These are phyloP conservation scores for Bolborhynchus lineola DNA, from an alignment of 2,113 vertebrate genomes.

Conservation along the genomic window DNA sequence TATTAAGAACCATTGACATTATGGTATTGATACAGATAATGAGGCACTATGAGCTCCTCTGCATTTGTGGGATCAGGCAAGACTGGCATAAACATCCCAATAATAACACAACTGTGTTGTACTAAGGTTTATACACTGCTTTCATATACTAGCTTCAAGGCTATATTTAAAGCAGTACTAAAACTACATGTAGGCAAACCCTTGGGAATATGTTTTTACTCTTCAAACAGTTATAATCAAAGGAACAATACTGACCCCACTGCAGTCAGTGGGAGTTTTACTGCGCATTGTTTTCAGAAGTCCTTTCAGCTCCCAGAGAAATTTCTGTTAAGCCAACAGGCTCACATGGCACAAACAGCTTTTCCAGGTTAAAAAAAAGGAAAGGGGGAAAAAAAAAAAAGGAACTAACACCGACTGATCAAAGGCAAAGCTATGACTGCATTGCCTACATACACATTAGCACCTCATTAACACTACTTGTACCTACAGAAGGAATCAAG, in stretches of 20 bases:
- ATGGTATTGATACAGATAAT: not conserved
- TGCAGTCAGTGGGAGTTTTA: conserved; percentile 18
- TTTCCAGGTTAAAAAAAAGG: not conserved
- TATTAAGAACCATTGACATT: not conserved
- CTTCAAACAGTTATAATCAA: conserved; percentile 51
- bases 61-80: not conserved
- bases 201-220: conserved; percentile 16
- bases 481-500: not conserved
- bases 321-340: conserved; percentile 41
- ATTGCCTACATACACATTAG: not conserved
- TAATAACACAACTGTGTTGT: not conserved
- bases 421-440: not conserved
- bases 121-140: not conserved
- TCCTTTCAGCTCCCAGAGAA: conserved; percentile 37
- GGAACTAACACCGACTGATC: not conserved
- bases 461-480: conserved; percentile 21
- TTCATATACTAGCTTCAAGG: not conserved
- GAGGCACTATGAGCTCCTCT: not conserved
- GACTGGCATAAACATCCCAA: not conserved
- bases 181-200: not conserved
- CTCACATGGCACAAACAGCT: conserved; percentile 8
- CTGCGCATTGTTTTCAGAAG: conserved; percentile 10
- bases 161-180: conserved; percentile 21
- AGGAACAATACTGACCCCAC: conserved; percentile 30
- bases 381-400: not conserved